Conservation (phyloP, 2,888 invertebrate genomes). For the Limnephilus marmoratus region DNA sequence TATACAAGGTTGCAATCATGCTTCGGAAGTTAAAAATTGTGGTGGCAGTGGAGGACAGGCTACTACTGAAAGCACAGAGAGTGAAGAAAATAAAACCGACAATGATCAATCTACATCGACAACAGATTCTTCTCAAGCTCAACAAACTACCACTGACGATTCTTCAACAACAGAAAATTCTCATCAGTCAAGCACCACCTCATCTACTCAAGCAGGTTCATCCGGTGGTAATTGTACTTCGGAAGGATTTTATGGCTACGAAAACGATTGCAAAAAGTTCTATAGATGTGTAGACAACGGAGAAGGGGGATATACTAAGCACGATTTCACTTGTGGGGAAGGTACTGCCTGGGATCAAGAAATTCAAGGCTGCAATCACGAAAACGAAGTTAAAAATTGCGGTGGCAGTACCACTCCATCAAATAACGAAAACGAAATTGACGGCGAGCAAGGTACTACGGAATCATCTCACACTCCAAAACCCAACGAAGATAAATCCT, state of each 20-base stretch:
- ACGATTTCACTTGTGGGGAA: constrained; percentile 81
- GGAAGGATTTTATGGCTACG: constrained; percentile 82
- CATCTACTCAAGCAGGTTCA: constrained; percentile 37
- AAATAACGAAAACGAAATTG: constrained; percentile 61
- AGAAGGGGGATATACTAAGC: constrained; percentile 74
- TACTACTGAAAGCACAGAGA: not conserved
- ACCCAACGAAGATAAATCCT: constrained; percentile 76
- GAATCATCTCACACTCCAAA: constrained; percentile 49
- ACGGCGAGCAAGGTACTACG: constrained; percentile 63
- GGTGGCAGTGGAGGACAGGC: not conserved
- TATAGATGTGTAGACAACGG: constrained; percentile 82
- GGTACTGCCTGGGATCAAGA: constrained; percentile 84
- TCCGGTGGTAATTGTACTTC: constrained; percentile 50
- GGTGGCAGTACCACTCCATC: constrained; percentile 36
- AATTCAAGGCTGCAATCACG: constrained; percentile 79
- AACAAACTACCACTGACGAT: constrained; percentile 18
- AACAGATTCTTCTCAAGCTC: constrained; percentile 37
- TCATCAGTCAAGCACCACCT: constrained; percentile 34
- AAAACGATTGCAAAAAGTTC: constrained; percentile 84
- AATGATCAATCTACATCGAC: constrained; percentile 53
- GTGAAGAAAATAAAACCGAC: constrained; percentile 44
- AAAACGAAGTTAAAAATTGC: constrained; percentile 69
- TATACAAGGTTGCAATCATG: constrained; percentile 73
- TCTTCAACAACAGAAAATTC: constrained; percentile 37
- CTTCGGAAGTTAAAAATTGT: constrained; percentile 69